phyloP scores from a whole-genome alignment of 1,140 invertebrate species.

The Macrobrachium rosenbergii region DNA sequence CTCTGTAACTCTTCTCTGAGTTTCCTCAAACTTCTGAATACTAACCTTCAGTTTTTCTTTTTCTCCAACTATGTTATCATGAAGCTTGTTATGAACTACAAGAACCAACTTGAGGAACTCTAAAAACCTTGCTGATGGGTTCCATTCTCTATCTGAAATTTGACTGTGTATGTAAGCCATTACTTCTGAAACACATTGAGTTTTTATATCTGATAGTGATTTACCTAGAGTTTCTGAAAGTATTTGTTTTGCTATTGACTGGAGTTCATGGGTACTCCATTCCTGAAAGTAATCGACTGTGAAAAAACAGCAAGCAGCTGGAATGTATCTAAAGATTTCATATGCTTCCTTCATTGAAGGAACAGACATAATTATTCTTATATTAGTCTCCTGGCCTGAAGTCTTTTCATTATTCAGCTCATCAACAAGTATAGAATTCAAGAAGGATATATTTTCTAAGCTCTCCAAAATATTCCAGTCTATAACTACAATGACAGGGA shows the following conservation, averaged over 20 bases:
- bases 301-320: slow-evolving; percentile 31
- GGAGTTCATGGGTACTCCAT: slow-evolving; percentile 37
- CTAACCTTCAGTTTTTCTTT: slow-evolving; percentile 45
- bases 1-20: slow-evolving; percentile 57
- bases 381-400: neutral
- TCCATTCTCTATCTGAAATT: neutral
- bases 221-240: slow-evolving; percentile 30
- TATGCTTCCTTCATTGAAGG: slow-evolving; percentile 48
- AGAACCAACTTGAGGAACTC: slow-evolving; percentile 32
- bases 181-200: slow-evolving; percentile 39
- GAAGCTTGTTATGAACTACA: slow-evolving; percentile 20
- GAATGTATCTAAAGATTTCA: slow-evolving; percentile 38
- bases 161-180: slow-evolving; percentile 39
- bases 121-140: slow-evolving; percentile 47
- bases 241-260: slow-evolving; percentile 34
- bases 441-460: slow-evolving; percentile 35
- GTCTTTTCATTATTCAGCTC: slow-evolving; percentile 26
- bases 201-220: slow-evolving; percentile 31
- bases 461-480: slow-evolving; percentile 53
- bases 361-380: slow-evolving; percentile 30
- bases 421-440: slow-evolving; percentile 44
- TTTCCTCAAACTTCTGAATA: slow-evolving; percentile 56
- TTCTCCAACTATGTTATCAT: slow-evolving; percentile 31
- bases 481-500: slow-evolving; percentile 30
- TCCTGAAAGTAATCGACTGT: slow-evolving; percentile 50